Evolutionary conservation across 2,797 vertebrate species (phyloP).

Genomic region (Astyanax mexicanus): DNA sequence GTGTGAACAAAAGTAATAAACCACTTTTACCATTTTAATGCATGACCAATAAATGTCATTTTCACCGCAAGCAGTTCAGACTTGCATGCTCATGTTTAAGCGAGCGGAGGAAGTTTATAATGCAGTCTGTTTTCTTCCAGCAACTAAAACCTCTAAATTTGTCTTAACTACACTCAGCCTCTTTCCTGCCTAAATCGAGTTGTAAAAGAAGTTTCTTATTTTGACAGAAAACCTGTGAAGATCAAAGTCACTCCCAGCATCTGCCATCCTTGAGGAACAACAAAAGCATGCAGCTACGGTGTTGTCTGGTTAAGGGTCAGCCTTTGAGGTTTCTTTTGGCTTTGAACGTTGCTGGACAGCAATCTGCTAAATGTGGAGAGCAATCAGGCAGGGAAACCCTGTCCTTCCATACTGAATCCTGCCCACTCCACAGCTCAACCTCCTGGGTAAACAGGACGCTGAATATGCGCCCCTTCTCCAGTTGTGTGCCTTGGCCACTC

Average conservation of each 20-base stretch:
- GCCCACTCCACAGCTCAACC: not conserved
- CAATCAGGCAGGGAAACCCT: slow-evolving; percentile 14
- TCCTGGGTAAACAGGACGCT: slow-evolving; percentile 54
- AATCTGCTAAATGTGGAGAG: slow-evolving; percentile 5
- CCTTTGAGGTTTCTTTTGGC: not conserved
- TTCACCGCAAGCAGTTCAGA: no score
- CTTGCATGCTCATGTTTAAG: no score
- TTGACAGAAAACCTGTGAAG: no score
- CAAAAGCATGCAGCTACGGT: not conserved
- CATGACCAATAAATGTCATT: no score
- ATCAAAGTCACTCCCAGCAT: not conserved
- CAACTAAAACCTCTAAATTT: not conserved
- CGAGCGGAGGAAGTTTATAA: no score
- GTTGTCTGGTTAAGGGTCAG: not conserved
- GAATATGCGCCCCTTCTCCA: slow-evolving; percentile 21
- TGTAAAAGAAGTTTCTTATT: no score
- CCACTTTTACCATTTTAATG: no score
- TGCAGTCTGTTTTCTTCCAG: not conserved
- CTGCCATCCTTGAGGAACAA: not conserved
- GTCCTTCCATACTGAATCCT: not conserved
- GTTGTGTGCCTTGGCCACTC: slow-evolving; percentile 2
- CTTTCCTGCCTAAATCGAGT: no score
- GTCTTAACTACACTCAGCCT: not conserved
- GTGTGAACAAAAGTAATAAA: no score
- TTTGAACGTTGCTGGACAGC: slow-evolving; percentile 5